Conservation (phyloP, 92 coral and sea anemone genomes). For the Siderastrea siderea region DNA sequence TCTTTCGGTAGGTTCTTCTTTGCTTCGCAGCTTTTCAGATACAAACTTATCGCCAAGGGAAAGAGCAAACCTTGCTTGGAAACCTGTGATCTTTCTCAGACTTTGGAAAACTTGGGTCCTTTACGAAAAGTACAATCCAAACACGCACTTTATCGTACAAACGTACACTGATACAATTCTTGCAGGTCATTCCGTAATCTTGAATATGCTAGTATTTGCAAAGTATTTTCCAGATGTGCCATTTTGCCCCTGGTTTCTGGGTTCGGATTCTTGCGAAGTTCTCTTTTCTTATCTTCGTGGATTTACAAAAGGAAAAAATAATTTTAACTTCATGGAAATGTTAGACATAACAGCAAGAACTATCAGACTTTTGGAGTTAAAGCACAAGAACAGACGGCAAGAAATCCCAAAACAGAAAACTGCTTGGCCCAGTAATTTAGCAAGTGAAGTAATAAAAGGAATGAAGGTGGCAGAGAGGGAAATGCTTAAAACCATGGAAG, state of each 20-base stretch:
- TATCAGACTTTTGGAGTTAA: constrained; percentile 12
- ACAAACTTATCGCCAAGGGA: neutral
- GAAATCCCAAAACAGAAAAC: neutral
- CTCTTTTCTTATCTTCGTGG: constrained; percentile 29
- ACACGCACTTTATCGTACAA: constrained; percentile 31
- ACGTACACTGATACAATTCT: constrained; percentile 26
- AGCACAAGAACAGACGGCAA: neutral
- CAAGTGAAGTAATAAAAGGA: constrained; percentile 3
- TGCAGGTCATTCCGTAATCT: constrained; percentile 30
- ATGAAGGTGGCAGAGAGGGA: constrained; percentile 34
- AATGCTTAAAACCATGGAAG: constrained; percentile 14
- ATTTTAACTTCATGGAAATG: constrained; percentile 30
- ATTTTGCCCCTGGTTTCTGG: constrained; percentile 17
- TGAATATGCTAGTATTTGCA: constrained; percentile 16
- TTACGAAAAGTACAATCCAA: neutral
- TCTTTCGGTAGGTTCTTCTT: constrained; percentile 15
- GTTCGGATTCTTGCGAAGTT: constrained; percentile 35
- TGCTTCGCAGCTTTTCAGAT: neutral
- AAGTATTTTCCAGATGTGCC: constrained; percentile 18
- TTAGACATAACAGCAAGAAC: constrained; percentile 9
- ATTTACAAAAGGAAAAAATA: constrained; percentile 22
- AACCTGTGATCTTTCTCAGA: constrained; percentile 21
- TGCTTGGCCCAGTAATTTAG: neutral
- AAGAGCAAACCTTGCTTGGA: constrained; percentile 25
- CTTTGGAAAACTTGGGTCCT: constrained; percentile 23